Base-by-base conservation (phyloP, 1,140 invertebrate species). In the Drosophila leontia region DNA sequence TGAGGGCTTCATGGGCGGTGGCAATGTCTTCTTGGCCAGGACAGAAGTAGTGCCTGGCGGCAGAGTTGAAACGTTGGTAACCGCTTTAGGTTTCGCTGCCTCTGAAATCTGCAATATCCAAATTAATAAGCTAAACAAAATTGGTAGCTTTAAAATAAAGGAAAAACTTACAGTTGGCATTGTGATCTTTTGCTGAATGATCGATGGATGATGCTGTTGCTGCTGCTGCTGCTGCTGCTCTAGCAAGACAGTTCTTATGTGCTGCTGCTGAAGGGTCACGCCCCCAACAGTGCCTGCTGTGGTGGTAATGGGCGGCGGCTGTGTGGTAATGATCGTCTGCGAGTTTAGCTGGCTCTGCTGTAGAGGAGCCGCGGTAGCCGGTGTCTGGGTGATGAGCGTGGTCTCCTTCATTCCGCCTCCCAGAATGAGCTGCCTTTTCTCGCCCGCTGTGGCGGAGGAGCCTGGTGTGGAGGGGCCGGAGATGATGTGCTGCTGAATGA, bases 401-500 rank as follows among this genome's bases (percentile, higher is more conserved):
- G 91, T 92, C 61, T 92, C 88, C 57, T 92, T 92, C 15, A 92
- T 82, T 70, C 86, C 75, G 7, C 82, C 72, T 1, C 53, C 53
- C 35, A 92, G 29, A 7, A 92, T 50, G 29, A 51, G n/a, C 48
- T 92, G 91, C 9, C 86, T 71, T 50, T 92, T 92, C n/a, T 92
- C 90, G 0, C 19, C 62, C 8, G 50, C 23, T 53, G 60, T 41
- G 51, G 65, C 7, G 34, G 58, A 29, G n/a, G 51, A 7, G 5
- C 23, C 29, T 4, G 53, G 13, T 48, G 74, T 34, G 8, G 80
- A 50, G 1, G 82, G 91, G 2, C 91, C 82, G 8, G 91, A 91
- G 42, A 91, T 91, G 13, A 91, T 88, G 61, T 91, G 90, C 47
- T 92, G 91, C 59, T 92, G 91, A 42, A 92, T 92, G 15, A 92